Evolutionary conservation across 2,113 vertebrate genomes (phyloP).

Genomic region (Plectropomus leopardus): DNA sequence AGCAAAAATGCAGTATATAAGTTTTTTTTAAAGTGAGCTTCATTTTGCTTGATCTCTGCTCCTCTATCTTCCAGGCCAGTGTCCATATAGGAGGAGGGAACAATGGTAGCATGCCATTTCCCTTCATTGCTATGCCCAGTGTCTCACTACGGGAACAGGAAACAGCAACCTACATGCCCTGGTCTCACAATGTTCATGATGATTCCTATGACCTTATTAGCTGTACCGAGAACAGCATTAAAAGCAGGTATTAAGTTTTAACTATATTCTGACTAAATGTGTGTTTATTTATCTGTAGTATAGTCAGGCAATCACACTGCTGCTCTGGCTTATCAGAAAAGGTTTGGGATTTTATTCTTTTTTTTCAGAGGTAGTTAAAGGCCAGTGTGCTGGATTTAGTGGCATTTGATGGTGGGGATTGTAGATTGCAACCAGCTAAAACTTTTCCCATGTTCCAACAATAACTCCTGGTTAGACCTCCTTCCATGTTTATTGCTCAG

Average conservation of each 20-base stretch:
- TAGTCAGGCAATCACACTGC: background rate
- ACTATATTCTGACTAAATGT: background rate
- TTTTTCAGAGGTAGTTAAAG: background rate
- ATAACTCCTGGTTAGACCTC: too few relatives aligned
- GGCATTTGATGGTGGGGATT: too few relatives aligned
- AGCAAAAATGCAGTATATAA: background rate
- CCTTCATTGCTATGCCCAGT: slow-evolving; percentile 43
- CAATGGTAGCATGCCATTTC: slow-evolving; percentile 15
- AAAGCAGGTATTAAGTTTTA: slow-evolving; percentile 70
- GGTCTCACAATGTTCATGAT: slow-evolving; percentile 70
- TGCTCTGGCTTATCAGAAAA: background rate
- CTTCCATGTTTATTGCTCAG: too few relatives aligned
- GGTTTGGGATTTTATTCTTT: background rate
- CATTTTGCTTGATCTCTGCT: background rate
- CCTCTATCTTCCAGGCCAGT: slow-evolving; percentile 61
- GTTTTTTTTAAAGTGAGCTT: background rate
- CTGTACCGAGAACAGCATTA: slow-evolving; percentile 54
- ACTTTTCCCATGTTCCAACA: too few relatives aligned
- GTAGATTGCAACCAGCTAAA: too few relatives aligned
- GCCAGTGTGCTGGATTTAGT: too few relatives aligned
- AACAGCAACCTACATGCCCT: slow-evolving; percentile 50
- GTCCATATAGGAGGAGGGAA: slow-evolving; percentile 49
- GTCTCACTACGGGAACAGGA: slow-evolving; percentile 55
- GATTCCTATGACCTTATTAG: slow-evolving; percentile 67
- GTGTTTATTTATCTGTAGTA: background rate